These are phyloP conservation scores for Galemys pyrenaicus DNA, from an alignment of 2,113 vertebrate genomes.

Conservation along the genomic window DNA sequence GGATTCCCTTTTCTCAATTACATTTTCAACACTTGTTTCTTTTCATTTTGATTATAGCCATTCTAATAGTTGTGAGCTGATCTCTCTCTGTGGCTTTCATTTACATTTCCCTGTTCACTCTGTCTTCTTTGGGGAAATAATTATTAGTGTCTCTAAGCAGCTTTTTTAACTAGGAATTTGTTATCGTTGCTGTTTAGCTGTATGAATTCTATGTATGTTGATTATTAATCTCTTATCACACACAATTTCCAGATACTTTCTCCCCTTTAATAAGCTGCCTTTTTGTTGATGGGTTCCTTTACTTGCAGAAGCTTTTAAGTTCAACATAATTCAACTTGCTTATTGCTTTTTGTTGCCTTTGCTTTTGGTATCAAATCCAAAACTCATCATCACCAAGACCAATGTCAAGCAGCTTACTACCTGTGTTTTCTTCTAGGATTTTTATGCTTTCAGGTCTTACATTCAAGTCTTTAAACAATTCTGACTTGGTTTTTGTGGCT, in stretches of 20 bases:
- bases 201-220: not conserved
- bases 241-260: not conserved
- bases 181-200: not conserved
- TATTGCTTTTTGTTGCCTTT: not conserved
- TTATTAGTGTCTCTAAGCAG: no score
- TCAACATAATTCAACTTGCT: not conserved
- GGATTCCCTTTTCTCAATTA: not conserved
- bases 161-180: no score
- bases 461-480: not conserved
- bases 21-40: not conserved
- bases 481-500: not conserved
- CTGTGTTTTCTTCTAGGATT: not conserved
- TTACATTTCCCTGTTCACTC: not conserved
- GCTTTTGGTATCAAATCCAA: not conserved
- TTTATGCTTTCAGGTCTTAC: not conserved
- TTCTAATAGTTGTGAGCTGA: not conserved
- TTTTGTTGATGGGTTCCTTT: not conserved
- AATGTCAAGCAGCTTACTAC: not conserved
- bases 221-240: not conserved
- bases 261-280: not conserved
- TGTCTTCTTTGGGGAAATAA: not conserved
- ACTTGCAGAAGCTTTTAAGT: not conserved
- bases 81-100: not conserved
- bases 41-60: not conserved
- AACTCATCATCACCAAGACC: not conserved